phyloP scores from a whole-genome alignment of 2,797 vertebrate genomes.

The Tapirus indicus region DNA sequence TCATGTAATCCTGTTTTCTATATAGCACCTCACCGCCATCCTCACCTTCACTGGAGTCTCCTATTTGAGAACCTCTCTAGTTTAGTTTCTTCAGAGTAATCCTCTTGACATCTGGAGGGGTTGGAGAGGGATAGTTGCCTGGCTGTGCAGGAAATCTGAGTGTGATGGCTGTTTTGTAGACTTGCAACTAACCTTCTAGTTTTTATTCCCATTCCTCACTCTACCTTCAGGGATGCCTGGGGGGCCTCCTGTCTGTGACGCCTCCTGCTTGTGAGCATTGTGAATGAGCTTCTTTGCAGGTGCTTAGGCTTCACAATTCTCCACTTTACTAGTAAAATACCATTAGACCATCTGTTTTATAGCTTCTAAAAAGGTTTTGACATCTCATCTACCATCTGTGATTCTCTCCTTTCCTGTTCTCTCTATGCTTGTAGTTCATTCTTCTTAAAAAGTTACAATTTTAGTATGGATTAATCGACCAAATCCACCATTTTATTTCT shows the following conservation, averaged over 20 bases:
- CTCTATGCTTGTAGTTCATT: neutral
- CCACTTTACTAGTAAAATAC: neutral
- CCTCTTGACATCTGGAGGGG: neutral
- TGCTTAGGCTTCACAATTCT: neutral
- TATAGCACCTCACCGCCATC: neutral
- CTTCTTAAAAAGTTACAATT: neutral
- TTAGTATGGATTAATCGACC: neutral
- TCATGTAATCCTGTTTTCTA: neutral
- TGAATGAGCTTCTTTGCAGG: neutral
- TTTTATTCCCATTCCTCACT: neutral
- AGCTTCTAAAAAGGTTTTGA: neutral
- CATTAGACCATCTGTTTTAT: neutral
- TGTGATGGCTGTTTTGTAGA: neutral
- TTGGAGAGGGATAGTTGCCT: neutral
- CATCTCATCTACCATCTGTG: neutral
- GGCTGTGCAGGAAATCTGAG: neutral
- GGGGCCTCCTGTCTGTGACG: neutral
- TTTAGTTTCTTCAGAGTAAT: neutral
- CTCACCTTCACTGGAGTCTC: neutral
- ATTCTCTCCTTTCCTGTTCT: neutral
- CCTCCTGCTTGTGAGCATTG: neutral
- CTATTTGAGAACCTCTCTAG: neutral
- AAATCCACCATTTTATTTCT: neutral
- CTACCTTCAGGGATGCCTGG: neutral
- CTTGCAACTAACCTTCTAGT: neutral